Conservation (phyloP, 2,888 invertebrate genomes). For the Himalopsyche tibetana region DNA sequence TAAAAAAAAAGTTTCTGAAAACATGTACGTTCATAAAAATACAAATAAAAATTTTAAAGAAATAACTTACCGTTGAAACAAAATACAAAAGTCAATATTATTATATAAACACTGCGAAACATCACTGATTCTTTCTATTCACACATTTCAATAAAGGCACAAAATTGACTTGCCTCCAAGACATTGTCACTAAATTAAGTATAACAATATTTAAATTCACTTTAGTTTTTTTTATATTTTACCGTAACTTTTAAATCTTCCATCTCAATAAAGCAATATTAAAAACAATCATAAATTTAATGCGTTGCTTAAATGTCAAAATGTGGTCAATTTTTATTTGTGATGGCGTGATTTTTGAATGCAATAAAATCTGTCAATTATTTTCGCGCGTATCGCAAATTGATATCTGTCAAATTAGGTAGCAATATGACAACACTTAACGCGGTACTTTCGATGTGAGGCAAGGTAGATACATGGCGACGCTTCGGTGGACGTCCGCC, state of each 20-base stretch:
- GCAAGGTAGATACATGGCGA: conserved; percentile 4
- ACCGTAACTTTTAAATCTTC: conserved; percentile 16
- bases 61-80: conserved; percentile 22
- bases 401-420: conserved; percentile 39
- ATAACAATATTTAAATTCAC: not conserved
- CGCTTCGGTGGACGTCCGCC: conserved; percentile 8
- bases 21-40: no score
- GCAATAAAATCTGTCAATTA: not conserved
- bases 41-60: not conserved
- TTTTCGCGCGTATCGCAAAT: not conserved
- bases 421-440: conserved; percentile 32
- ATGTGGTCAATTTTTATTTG: not conserved
- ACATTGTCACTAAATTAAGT: conserved; percentile 28
- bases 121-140: conserved; percentile 41
- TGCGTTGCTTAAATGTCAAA: conserved; percentile 1
- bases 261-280: not conserved
- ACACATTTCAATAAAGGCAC: conserved; percentile 41
- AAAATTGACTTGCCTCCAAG: conserved; percentile 35
- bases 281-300: not conserved
- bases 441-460: conserved; percentile 1
- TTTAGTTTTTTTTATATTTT: not conserved
- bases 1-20: no score
- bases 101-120: conserved; percentile 36
- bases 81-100: conserved; percentile 35
- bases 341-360: not conserved